Conservation (phyloP, 2,113 vertebrate species). For the Vimba vimba region DNA sequence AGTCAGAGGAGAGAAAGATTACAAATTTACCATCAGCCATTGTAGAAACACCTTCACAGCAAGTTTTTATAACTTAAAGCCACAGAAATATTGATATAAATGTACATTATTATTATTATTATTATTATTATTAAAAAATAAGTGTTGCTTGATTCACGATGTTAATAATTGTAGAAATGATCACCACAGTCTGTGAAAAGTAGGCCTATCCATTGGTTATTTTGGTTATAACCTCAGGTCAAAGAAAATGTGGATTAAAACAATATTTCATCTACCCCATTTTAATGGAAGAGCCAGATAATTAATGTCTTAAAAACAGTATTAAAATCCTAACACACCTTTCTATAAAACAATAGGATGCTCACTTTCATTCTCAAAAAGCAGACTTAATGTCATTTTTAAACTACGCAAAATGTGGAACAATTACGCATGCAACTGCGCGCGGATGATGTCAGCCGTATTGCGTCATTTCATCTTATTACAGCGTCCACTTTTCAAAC, state of each 20-base stretch:
- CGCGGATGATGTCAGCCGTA: slow-evolving; percentile 30
- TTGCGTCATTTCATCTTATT: slow-evolving; percentile 34
- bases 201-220: neutral
- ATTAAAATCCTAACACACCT: neutral
- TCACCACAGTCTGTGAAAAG: neutral
- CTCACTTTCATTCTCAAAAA: neutral
- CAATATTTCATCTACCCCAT: neutral
- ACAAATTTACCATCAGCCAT: neutral
- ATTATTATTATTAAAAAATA: neutral
- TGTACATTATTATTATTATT: neutral
- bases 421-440: neutral
- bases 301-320: slow-evolving; percentile 17
- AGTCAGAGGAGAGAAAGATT: neutral
- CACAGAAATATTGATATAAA: neutral
- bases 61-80: neutral
- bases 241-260: slow-evolving; percentile 21
- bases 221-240: neutral
- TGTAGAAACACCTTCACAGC: too few relatives aligned
- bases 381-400: neutral
- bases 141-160: too few relatives aligned
- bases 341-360: slow-evolving; percentile 12
- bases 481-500: neutral
- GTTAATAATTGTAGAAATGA: neutral
- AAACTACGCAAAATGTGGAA: neutral
- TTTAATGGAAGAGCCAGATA: neutral